These are phyloP conservation scores for Torymus auratus DNA, from an alignment of 2,888 invertebrate species.

Conservation along the genomic window DNA sequence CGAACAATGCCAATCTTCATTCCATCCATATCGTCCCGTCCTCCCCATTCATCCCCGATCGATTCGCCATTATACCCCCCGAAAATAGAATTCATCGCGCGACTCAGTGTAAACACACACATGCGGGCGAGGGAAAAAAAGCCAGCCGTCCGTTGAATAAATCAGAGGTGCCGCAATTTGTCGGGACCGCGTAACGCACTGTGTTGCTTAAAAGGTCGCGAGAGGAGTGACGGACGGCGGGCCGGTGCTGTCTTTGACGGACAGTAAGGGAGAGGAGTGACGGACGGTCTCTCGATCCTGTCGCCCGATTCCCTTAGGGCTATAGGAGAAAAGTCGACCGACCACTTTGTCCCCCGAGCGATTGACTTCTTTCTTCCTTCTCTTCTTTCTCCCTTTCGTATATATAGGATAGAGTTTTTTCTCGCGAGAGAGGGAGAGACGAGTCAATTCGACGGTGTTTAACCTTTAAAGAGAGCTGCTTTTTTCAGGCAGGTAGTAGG, in stretches of 20 bases:
- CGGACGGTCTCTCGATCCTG: constrained; percentile 28
- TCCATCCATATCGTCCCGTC: no score
- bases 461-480: not conserved
- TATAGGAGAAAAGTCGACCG: constrained; percentile 68
- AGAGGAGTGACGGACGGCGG: constrained; percentile 41
- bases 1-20: no score
- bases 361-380: constrained; percentile 51
- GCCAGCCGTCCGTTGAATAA: constrained; percentile 28
- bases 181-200: constrained; percentile 43
- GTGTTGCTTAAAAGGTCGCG: constrained; percentile 13
- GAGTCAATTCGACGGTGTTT: constrained; percentile 45
- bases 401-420: not conserved
- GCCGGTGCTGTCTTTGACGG: no score
- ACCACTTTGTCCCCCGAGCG: constrained; percentile 71
- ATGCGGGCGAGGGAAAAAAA: no score
- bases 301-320: not conserved
- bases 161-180: constrained; percentile 52
- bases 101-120: no score
- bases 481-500: not conserved
- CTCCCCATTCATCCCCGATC: no score
- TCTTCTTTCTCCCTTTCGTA: constrained; percentile 33
- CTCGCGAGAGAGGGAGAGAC: constrained; percentile 11
- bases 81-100: no score
- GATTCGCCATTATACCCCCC: no score
- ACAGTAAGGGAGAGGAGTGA: constrained; percentile 30